Base-by-base conservation (phyloP, 1,140 invertebrate species). In the Delia radicum region DNA sequence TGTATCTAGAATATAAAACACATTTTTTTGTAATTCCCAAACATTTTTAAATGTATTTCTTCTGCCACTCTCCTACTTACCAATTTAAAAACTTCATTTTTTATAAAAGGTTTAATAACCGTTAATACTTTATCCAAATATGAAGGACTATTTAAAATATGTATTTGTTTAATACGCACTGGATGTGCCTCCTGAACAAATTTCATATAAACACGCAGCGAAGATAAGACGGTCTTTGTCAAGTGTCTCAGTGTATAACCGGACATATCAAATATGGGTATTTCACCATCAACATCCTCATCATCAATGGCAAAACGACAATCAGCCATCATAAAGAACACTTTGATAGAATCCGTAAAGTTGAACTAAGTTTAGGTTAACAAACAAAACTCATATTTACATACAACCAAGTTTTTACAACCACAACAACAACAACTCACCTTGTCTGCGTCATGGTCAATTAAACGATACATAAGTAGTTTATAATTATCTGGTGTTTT, bases 111-210 rank as follows among this genome's bases (percentile, higher is more conserved):
- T 81, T 91, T 91, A 55, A 91, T 87, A 46, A 93, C 83, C 27
- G 87, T 87, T 79, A 91, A 86, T 67, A 91, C 87, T 79, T 89
- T 90, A 80, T 91, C 90, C 78, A 92, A 87, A 82, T 90, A 92
- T 2, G 89, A 86, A 2, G 90, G 89, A 2, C 89, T 88, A 79
- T 93, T 92, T 61, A 93, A 88, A 29, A 94, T 90, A 85, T 94
- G 93, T 24, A 94, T 91, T 76, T 91, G 90, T 82, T 92, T 93
- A 74, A 94, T 87, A 69, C 92, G 88, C 46, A 92, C 89, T 1
- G 93, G 93, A 81, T 93, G 92, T 1, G 92, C 92, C 86, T 94
- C 93, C 91, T 94, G 88, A 62, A 90, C 89, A 75, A 92, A 93
- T 75, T 92, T 87, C 88, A 93, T 92, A 80, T 92, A 93, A 80